Percentiles rank a stretch among this genome's conserved stretches.
These are phyloP conservation scores for Parnassius orleans DNA, from an alignment of 2,888 invertebrate genomes.

Conservation along the genomic window DNA sequence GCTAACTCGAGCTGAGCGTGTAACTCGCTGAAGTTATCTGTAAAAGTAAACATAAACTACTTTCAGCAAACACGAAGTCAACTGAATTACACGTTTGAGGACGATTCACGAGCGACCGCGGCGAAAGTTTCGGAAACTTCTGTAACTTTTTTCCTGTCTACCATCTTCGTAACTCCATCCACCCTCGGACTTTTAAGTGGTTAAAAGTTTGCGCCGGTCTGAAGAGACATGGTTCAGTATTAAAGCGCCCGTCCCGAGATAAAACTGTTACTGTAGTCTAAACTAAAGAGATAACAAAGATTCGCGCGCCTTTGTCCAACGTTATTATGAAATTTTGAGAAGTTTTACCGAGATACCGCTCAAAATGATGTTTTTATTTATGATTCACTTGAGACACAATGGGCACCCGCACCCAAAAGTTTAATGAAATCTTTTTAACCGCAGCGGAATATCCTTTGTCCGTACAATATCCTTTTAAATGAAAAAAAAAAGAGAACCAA, in stretches of 20 bases:
- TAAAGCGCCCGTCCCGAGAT: neutral
- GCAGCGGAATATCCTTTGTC: too few relatives aligned
- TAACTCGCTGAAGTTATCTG: neutral
- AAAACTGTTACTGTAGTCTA: conserved; percentile 17
- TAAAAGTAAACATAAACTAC: neutral
- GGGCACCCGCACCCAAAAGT: neutral
- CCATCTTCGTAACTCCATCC: conserved; percentile 13
- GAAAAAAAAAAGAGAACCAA: too few relatives aligned
- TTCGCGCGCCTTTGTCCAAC: conserved; percentile 1
- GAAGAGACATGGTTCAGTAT: neutral
- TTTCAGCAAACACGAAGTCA: neutral
- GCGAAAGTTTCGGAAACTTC: neutral
- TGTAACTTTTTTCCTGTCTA: neutral
- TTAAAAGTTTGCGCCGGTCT: conserved; percentile 40
- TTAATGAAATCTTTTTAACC: conserved; percentile 1
- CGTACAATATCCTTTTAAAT: too few relatives aligned
- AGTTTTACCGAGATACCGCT: conserved; percentile 3
- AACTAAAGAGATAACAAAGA: conserved; percentile 11
- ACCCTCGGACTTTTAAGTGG: conserved; percentile 54
- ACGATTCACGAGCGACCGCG: conserved; percentile 17
- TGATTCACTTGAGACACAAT: conserved; percentile 5
- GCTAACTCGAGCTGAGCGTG: neutral
- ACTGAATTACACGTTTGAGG: conserved; percentile 11
- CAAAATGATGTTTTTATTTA: conserved; percentile 10
- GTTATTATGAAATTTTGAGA: conserved; percentile 9